Evolutionary conservation across 1,140 invertebrate species (phyloP), one percentile per base, ranked within the genome.

Genomic region (Bombus difficillimus): DNA sequence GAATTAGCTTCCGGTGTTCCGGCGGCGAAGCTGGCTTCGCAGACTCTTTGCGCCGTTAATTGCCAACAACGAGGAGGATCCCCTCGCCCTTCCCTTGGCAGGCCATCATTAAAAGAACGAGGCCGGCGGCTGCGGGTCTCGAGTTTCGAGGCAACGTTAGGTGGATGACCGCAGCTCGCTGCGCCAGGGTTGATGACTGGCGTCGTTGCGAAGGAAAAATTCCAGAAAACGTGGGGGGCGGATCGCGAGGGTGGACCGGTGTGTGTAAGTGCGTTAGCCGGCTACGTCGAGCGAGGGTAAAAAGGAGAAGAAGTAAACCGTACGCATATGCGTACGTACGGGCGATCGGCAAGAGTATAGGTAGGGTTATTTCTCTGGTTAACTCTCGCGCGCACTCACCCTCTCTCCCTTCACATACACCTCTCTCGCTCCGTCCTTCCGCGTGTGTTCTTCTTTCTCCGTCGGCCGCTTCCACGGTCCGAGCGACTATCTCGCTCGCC

Each of bases 151-250:
- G 73, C 59, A 79, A 37, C 86, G 74, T 53, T 82, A 85, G 83
- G 89, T 90, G 80, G 83, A 90, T 88, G 89, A 90, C 89, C 89
- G 86, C 82, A 80, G 79, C 78, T 87, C 83, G 88, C 53, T 79
- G 83, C 71, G 77, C 83, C 83, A 90, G 86, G 88, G 88, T 90
- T 89, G 89, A 87, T 89, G 89, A 90, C 81, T 90, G 78, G 69
- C 77, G 57, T 77, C 76, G 86, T 78, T 74, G 83, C 86, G 83
- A 90, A 90, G 90, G 87, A 91, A 91, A 91, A 91, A 91, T 91
- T 85, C 88, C 73, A 87, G 86, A 89, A 90, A 87, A 75, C 78
- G 82, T 79, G 83, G 80, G 47, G 76, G 78, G 74, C 72, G 68
- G 74, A 76, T 85, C 83, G 82, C 81, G 83, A 75, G 86, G 86